These are phyloP conservation scores for Pollenia amentaria DNA, from an alignment of 2,888 invertebrate species.

Conservation along the genomic window DNA sequence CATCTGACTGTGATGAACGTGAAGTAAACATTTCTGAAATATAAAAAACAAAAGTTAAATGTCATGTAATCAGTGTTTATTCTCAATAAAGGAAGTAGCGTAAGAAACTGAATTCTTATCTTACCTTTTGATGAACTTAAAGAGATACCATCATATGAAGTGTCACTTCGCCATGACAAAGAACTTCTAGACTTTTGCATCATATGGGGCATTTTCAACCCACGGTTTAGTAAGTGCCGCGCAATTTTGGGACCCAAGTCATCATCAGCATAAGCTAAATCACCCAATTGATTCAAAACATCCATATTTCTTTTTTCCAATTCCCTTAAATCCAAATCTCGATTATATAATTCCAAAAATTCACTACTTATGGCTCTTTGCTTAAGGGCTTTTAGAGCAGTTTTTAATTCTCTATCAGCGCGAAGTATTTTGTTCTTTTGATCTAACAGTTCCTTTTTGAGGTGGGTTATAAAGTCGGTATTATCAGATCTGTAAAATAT, in stretches of 20 bases:
- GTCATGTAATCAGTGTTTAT: slow-evolving; percentile 20
- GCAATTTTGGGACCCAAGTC: slow-evolving; percentile 81
- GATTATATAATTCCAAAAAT: slow-evolving; percentile 79
- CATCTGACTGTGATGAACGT: slow-evolving; percentile 70
- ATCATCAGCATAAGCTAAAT: slow-evolving; percentile 83
- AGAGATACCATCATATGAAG: slow-evolving; percentile 75
- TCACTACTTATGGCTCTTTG: slow-evolving; percentile 79
- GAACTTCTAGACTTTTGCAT: slow-evolving; percentile 78
- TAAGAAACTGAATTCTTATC: neutral
- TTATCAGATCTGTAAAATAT: slow-evolving; percentile 78
- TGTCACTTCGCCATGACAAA: slow-evolving; percentile 80
- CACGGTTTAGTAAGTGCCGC: slow-evolving; percentile 80
- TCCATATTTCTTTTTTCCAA: slow-evolving; percentile 87
- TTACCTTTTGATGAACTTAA: slow-evolving; percentile 78
- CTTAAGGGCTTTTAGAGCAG: slow-evolving; percentile 78
- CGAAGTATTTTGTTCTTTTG: slow-evolving; percentile 82
- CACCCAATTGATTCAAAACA: slow-evolving; percentile 86
- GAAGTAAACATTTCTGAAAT: slow-evolving; percentile 71
- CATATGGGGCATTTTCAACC: slow-evolving; percentile 82
- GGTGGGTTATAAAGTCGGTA: slow-evolving; percentile 79
- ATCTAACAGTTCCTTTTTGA: slow-evolving; percentile 82
- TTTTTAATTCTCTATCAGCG: slow-evolving; percentile 82
- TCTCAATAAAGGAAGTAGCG: slow-evolving; percentile 44
- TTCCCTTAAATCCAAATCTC: slow-evolving; percentile 86
- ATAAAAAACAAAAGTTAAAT: neutral